Evolutionary conservation across 1,140 invertebrate genomes (phyloP).

Genomic region (Drosophila truncata): DNA sequence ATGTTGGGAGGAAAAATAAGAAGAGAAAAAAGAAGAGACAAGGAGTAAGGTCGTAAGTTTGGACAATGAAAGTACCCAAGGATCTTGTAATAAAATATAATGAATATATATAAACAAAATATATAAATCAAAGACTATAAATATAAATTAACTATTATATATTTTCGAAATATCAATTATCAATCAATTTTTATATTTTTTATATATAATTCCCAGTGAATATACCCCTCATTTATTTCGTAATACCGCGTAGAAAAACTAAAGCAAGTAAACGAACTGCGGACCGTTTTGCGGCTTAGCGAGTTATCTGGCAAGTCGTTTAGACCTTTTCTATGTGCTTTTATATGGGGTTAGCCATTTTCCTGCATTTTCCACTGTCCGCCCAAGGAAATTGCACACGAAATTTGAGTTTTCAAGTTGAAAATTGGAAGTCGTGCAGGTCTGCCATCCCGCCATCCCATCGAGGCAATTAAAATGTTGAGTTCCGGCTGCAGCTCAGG

Average conservation of each 20-base stretch:
- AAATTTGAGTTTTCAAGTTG: conserved; percentile 67
- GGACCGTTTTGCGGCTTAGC: conserved; percentile 79
- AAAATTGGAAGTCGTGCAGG: conserved; percentile 49
- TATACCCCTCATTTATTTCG: neutral
- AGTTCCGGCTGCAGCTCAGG: conserved; percentile 10
- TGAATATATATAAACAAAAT: neutral
- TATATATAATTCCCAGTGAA: neutral
- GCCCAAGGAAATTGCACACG: conserved; percentile 66
- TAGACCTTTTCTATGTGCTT: conserved; percentile 39
- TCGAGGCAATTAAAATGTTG: conserved; percentile 75
- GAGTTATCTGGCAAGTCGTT: conserved; percentile 69
- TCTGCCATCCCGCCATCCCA: conserved; percentile 26
- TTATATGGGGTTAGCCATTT: conserved; percentile 38
- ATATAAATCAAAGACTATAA: neutral
- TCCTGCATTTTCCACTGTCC: conserved; percentile 14
- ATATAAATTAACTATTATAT: neutral
- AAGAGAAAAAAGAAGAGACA: neutral
- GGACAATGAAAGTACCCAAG: neutral
- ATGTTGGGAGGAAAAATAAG: neutral
- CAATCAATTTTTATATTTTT: too few relatives aligned
- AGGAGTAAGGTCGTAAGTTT: neutral
- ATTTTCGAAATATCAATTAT: too few relatives aligned
- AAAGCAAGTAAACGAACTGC: conserved; percentile 40
- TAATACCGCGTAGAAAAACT: conserved; percentile 5
- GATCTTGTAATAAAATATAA: too few relatives aligned